These are phyloP conservation scores for Gambusia yucatana DNA, from an alignment of 2,797 vertebrate species.

Conservation along the genomic window DNA sequence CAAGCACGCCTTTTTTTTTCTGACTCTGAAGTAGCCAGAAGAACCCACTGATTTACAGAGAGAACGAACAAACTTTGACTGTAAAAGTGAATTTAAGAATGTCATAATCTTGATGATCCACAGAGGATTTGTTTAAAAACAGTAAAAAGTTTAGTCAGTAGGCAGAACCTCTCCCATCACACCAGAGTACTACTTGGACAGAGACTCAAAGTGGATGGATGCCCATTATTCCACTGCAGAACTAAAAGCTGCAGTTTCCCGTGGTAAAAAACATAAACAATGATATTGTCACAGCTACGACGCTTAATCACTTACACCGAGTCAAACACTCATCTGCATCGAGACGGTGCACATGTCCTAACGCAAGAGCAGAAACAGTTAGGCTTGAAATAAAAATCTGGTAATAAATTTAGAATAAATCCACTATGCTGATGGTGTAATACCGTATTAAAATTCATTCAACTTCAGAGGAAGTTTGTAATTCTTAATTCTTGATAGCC, in stretches of 20 bases:
- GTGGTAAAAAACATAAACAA: neutral
- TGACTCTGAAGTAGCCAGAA: neutral
- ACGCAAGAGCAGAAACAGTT: neutral
- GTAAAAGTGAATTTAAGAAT: neutral
- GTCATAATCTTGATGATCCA: neutral
- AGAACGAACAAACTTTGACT: neutral
- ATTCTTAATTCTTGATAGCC: too few relatives aligned
- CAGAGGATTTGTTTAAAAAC: too few relatives aligned
- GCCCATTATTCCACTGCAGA: neutral
- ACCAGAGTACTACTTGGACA: neutral
- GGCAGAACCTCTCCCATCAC: neutral
- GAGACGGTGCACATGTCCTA: neutral
- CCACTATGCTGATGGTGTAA: too few relatives aligned
- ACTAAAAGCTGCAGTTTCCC: neutral
- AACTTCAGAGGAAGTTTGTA: too few relatives aligned
- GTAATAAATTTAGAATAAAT: neutral
- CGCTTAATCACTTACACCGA: neutral
- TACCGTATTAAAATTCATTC: too few relatives aligned
- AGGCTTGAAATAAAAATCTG: neutral
- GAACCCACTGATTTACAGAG: neutral
- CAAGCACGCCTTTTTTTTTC: neutral
- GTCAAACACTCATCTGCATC: neutral
- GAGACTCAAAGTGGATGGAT: neutral
- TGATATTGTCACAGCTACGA: neutral
- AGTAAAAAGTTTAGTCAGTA: neutral